Base-by-base conservation (phyloP, 2,888 invertebrate species). In the Galerucella calmariensis region DNA sequence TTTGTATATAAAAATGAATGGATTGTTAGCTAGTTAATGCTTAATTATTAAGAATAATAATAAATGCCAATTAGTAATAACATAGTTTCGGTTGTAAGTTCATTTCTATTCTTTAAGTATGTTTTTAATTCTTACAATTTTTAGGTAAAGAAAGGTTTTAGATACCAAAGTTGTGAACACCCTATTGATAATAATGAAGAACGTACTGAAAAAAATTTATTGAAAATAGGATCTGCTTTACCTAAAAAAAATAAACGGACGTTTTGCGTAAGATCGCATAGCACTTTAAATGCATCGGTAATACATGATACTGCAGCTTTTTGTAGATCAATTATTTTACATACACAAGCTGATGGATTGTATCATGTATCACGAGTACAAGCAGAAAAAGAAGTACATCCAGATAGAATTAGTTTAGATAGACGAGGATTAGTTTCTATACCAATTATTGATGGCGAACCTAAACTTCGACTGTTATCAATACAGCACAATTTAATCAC, bases 401-500 rank as follows among this genome's bases (percentile, higher is more conserved):
- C 96, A 14, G 97, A 97, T 86, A 91, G 96, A 83, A 95, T 97
- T 83, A 95, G 95, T 84, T 90, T 97, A 72, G 97, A 97, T 87
- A 91, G 95, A 83, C 89, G 94, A 72, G 96, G 96, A 46, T 88
- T 97, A 71, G 94, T 94, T n/a, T 91, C 92, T 35, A 92, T 97
- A 83, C 97, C 97, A 0, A 89, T 92, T 77, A 92, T 97, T 81
- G 93, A 95, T 77, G 94, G 94, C 69, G 96, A 96, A 84, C 77
- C 80, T 69, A 80, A 93, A 79, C 89, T 97, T 74, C 90, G 96
- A 72, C 89, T 97, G 76, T 89, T 98, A 79, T 97, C 97, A 63
- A 90, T 97, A 76, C 97, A 98, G 86, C 97, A 97, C 88, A 98
- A 98, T 89, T 90, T 95, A 83, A 93, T 98, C 76, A 93, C 91